Evolutionary conservation across 2,113 vertebrate species (phyloP), one percentile per base, ranked within the genome.

Genomic region (Esox niger): DNA sequence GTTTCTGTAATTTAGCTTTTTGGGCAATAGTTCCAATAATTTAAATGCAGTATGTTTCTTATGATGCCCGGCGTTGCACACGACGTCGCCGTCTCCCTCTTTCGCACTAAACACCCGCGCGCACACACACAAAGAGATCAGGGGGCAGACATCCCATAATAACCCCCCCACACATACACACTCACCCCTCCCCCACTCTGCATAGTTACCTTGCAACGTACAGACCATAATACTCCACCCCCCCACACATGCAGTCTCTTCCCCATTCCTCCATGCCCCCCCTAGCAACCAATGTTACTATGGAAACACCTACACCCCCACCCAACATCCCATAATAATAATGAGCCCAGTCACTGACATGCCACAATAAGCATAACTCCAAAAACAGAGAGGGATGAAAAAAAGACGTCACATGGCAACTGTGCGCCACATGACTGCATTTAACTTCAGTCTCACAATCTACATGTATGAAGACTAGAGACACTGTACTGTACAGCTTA

Each of bases 81-180:
- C 89, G 84, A 86, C 85, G 73, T 67, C 79, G 84, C 91, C 85
- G 87, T 92, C 79, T 93, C 89, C 88, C 82, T 73, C 86, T 77
- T 81, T 73, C 86, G 76, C 82, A 87, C 83, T 87, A 88, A 88
- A 82, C 73, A 82, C 86, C 84, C 87, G 83, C 88, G 78, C 86
- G 66, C 90, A 86, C 87, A 91, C 88, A 92, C 90, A 93, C 90
- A 92, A 93, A 93, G 89, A 91, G 90, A 93, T 90, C 89, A 92
- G 90, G 91, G 88, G 91, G 88, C 89, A 92, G 90, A 86, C 91
- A 93, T 93, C 92, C 92, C 92, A 92, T 92, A 92, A 92, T 92
- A 92, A 79, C 77, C 83, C 82, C 86, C 88, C 81, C 67, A 61
- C 49, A 7, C 54, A 70, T 63, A 66, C 78, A 67, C 69, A 79